Base-by-base conservation (phyloP, 2,888 invertebrate species). In the Xylota segnis region DNA sequence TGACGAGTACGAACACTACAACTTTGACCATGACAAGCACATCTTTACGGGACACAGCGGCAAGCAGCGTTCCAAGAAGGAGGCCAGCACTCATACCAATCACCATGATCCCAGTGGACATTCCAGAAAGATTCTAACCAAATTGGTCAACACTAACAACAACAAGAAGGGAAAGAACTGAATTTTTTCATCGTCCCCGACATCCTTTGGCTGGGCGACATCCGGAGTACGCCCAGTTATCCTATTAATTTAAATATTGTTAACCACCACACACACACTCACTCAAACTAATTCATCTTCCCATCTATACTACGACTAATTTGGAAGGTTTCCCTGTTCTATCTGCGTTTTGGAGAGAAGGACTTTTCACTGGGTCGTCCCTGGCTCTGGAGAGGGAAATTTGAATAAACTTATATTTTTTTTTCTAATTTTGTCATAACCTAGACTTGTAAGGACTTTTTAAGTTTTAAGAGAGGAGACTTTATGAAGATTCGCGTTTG, bases 1-100 rank as follows among this genome's bases (percentile, higher is more conserved):
- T 92, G 98, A 98, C 93, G 95, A 97, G 91, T 97, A 97, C 94
- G 98, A 98, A 91, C 96, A 97, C 91, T 98, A 97, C 94, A 98
- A 98, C 93, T 98, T 96, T 93, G 97, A 97, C 89, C 95, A 96
- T 94, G 98, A 97, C 92, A 98, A 98, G 93, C 96, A 96, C 92
- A 95, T 98, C 87, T 96, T 95, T 92, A 95, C 95, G 52, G 96
- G 96, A 27, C 97, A 97, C 93, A 96, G 97, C 91, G 98, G 98
- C 87, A 98, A 98, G 92, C 97, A 97, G 90, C 94, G 98, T 88
- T 94, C 96, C 82, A 98, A 98, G 94, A 96, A 96, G 92, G 98
- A 98, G 93, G 97, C 96, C 54, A 95, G 93, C 90, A 95, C 95
- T 89, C 97, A 98, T 93, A 97, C 97, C 50, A 98, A 98, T 93